A percentile compares a stretch with the other conserved stretches of the same genome.
Conservation (phyloP, 2,888 invertebrate genomes). For the Drosophila merina region DNA sequence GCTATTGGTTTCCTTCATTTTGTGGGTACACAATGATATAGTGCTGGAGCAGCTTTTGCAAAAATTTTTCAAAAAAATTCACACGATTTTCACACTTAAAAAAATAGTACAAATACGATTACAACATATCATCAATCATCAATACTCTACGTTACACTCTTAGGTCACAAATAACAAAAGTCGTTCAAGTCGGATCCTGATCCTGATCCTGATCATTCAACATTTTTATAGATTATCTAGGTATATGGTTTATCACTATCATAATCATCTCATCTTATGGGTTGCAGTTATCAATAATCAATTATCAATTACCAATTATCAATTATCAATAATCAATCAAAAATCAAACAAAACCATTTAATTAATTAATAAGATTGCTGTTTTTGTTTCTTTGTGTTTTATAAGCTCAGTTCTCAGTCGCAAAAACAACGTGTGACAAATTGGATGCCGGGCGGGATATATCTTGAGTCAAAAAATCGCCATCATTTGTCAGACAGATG, state of each 20-base stretch:
- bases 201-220: no score
- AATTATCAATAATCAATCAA: no score
- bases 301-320: no score
- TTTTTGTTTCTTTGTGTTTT: neutral
- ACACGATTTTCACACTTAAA: no score
- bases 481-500: constrained; percentile 1
- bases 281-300: no score
- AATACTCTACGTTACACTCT: constrained; percentile 27
- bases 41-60: neutral
- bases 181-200: constrained; percentile 10
- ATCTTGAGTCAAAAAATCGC: neutral
- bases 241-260: neutral
- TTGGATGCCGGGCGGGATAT: no score
- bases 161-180: constrained; percentile 27
- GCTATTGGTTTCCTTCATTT: neutral
- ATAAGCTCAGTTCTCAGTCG: constrained; percentile 36
- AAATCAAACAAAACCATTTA: no score
- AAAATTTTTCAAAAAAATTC: neutral
- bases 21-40: constrained; percentile 2
- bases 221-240: neutral
- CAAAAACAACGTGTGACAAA: constrained; percentile 19
- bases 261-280: neutral
- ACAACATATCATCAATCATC: constrained; percentile 4
- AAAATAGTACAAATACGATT: constrained; percentile 5
- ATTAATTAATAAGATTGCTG: neutral